phyloP scores from a whole-genome alignment of 1,140 invertebrate genomes.

The Heterodera carotae region DNA sequence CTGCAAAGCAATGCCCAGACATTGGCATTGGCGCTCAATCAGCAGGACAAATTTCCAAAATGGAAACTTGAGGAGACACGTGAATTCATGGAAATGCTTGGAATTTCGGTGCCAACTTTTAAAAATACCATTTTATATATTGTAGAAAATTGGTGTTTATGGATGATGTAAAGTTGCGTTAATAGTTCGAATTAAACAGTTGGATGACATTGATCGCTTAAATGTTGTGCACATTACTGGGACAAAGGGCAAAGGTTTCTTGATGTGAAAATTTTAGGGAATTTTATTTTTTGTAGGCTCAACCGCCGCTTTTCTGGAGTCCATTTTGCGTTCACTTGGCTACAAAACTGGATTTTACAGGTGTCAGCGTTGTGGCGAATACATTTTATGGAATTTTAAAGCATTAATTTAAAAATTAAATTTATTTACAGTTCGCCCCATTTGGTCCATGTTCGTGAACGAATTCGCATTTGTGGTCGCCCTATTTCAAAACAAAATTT shows the following conservation, averaged over 20 bases:
- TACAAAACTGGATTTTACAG: conserved; percentile 87
- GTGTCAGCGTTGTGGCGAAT: conserved; percentile 60
- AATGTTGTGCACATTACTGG: conserved; percentile 90
- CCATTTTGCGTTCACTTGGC: conserved; percentile 81
- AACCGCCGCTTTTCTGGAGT: conserved; percentile 88
- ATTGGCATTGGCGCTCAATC: conserved; percentile 26
- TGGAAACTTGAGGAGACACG: conserved; percentile 30
- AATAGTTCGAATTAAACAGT: conserved; percentile 6
- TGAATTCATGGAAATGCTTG: conserved; percentile 16
- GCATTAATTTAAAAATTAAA: too few species aligned
- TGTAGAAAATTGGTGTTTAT: too few species aligned
- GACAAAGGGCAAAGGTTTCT: conserved; percentile 80
- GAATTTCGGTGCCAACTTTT: conserved; percentile 29
- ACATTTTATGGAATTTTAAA: conserved; percentile 18
- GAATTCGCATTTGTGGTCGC: conserved; percentile 83
- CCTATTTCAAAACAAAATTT: conserved; percentile 78
- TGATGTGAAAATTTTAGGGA: neutral
- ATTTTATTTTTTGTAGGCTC: conserved; percentile 68
- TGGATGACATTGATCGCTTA: conserved; percentile 69
- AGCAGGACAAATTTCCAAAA: conserved; percentile 3
- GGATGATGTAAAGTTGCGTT: neutral
- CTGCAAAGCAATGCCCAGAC: conserved; percentile 43
- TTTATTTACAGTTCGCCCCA: conserved; percentile 87
- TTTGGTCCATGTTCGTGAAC: conserved; percentile 84
- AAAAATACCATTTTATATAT: conserved; percentile 4